A percentile compares a stretch with the other conserved stretches of the same genome.
phyloP scores from a whole-genome alignment of 2,797 vertebrate genomes.

The Acanthornis magna region DNA sequence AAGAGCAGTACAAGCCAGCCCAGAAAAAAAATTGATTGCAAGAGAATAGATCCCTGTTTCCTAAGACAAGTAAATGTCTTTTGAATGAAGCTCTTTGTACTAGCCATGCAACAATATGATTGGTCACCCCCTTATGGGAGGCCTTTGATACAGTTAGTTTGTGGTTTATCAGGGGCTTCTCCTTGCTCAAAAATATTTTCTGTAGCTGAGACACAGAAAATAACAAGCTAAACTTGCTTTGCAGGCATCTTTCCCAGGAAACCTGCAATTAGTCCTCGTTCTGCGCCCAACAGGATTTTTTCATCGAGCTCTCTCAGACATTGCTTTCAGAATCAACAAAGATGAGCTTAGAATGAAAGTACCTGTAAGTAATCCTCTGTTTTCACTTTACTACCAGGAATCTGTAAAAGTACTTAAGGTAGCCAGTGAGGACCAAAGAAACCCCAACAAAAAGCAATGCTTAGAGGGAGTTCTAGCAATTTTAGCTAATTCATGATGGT shows the following conservation, averaged over 20 bases:
- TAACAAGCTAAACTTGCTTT: conserved; percentile 6
- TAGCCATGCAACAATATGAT: neutral
- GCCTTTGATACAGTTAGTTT: neutral
- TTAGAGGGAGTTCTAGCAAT: neutral
- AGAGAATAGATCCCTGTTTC: conserved; percentile 3
- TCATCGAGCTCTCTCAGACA: conserved; percentile 88
- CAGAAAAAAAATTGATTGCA: neutral
- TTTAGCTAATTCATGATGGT: neutral
- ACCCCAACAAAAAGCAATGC: neutral
- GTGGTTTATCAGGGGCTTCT: neutral
- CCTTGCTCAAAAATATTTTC: neutral
- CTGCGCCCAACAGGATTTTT: conserved; percentile 89
- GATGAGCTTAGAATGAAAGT: conserved; percentile 99
- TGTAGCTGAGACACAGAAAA: neutral
- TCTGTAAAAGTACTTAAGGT: neutral
- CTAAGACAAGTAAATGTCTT: neutral
- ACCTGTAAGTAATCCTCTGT: conserved; percentile 81
- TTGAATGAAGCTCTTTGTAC: conserved; percentile 1
- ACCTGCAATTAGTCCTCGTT: conserved; percentile 93
- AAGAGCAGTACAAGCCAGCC: neutral
- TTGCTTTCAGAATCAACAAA: conserved; percentile 92
- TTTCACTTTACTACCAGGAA: neutral
- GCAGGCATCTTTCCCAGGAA: conserved; percentile 95
- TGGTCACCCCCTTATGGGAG: neutral
- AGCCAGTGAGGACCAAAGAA: neutral